Base-by-base conservation (phyloP, 2,888 invertebrate genomes). In the Cyrtodaria siliqua region DNA sequence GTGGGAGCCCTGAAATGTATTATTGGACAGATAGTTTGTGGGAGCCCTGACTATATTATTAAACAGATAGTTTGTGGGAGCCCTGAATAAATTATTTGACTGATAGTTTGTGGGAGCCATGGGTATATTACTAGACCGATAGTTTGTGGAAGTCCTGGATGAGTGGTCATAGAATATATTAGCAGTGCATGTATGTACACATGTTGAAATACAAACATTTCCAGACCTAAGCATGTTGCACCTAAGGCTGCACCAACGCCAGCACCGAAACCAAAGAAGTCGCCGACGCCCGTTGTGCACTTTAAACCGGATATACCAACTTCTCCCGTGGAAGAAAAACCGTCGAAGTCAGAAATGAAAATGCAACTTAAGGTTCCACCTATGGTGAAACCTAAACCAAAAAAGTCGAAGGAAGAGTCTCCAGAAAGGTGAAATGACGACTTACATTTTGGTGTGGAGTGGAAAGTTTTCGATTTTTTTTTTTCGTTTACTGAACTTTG, bases 211-310 rank as follows among this genome's bases (percentile, higher is more conserved):
- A 33, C 33, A 33, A 33, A 24, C 50, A 63, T 55, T 79, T 79
- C 44, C 77, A 81, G 76, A 70, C 61, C 55, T 62, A 49, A 52
- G 61, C 62, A 68, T 61, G 79, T 69, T 16, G 66, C 76, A 8
- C 60, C 59, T 52, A 79, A 72, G 42, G 61, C 62, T n/a, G 70
- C 72, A 23, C 79, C 80, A 61, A 60, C 76, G 47, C 63, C 69
- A 27, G 76, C 73, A 49, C 80, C 84, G 2, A 81, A 81, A 69
- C 81, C 81, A 29, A 75, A 59, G 67, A 80, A 77, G 59, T 29
- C 50, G 12, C 38, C 33, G 20, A 18, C 62, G n/a, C 62, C 52
- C 33, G 57, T 64, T 49, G 69, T 78, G 16, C 60, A 73, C 12
- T 73, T 77, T 56, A 73, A 73, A 66, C 80, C 80, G 23, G 70